Conservation (phyloP, 2,888 invertebrate species). For the Melanostoma scalare region DNA sequence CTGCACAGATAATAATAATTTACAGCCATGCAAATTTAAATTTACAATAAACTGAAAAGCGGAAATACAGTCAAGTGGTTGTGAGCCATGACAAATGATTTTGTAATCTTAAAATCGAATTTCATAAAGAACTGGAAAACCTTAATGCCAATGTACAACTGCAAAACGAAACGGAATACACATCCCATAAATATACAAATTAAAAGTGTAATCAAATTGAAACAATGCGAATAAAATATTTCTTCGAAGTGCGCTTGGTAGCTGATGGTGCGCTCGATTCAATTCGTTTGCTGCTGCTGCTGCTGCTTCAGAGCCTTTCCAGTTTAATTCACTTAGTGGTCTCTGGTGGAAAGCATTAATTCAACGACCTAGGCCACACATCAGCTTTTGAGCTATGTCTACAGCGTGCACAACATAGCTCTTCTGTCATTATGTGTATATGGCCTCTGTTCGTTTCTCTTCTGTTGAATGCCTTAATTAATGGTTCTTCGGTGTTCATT, state of each 20-base stretch:
- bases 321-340: slow-evolving; percentile 32
- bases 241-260: too few relatives aligned
- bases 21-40: too few relatives aligned
- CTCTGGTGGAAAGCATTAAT: slow-evolving; percentile 4
- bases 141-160: slow-evolving; percentile 28
- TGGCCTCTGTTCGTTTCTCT: not conserved
- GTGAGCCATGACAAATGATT: too few relatives aligned
- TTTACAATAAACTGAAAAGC: too few relatives aligned
- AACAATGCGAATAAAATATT: not conserved
- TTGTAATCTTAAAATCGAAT: too few relatives aligned
- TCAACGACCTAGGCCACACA: not conserved
- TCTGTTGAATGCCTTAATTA: slow-evolving; percentile 20
- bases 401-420: not conserved
- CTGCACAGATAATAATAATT: too few relatives aligned
- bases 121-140: slow-evolving; percentile 22
- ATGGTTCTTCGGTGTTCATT: slow-evolving; percentile 22
- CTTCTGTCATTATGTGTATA: not conserved
- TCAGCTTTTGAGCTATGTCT: slow-evolving; percentile 1
- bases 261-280: too few relatives aligned
- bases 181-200: not conserved
- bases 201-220: slow-evolving; percentile 37
- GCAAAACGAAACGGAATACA: slow-evolving; percentile 38
- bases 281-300: not conserved
- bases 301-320: not conserved
- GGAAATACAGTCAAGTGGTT: too few relatives aligned